phyloP scores from a whole-genome alignment of 2,797 vertebrate genomes.

The Gymnothorax reevesii region DNA sequence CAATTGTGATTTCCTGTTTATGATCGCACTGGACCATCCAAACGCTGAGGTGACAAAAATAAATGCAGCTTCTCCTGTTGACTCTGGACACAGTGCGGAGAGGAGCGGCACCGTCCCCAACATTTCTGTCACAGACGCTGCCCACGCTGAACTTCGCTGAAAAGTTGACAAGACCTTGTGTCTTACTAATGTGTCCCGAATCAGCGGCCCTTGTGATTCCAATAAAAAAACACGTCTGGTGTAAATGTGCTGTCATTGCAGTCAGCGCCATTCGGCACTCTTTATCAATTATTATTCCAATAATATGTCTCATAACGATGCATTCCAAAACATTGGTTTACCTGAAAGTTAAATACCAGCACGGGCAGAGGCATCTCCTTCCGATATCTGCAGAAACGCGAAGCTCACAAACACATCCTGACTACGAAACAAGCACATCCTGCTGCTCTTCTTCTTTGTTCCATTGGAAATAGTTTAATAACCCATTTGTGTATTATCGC shows the following conservation, averaged over 20 bases:
- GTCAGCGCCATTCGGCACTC: background rate
- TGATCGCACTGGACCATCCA: background rate
- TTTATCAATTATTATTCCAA: background rate
- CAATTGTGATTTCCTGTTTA: background rate
- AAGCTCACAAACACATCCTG: constrained; percentile 59
- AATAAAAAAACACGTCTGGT: background rate
- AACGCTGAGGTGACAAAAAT: background rate
- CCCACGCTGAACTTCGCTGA: background rate
- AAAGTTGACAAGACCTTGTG: constrained; percentile 26
- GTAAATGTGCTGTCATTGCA: background rate
- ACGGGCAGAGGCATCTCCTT: constrained; percentile 86
- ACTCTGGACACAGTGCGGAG: background rate
- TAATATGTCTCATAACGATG: constrained; percentile 1
- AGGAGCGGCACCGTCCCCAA: background rate
- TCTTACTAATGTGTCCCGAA: constrained; percentile 19
- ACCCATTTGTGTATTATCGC: no score
- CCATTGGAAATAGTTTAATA: no score
- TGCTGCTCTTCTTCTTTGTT: background rate
- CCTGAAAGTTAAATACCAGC: constrained; percentile 91
- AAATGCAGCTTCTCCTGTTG: background rate
- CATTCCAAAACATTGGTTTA: constrained; percentile 52
- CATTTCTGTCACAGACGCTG: background rate
- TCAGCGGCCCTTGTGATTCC: constrained; percentile 22
- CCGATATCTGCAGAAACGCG: constrained; percentile 41
- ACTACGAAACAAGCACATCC: constrained; percentile 23